These are phyloP conservation scores for Scleropages formosus DNA, from an alignment of 2,797 vertebrate species.

Conservation along the genomic window DNA sequence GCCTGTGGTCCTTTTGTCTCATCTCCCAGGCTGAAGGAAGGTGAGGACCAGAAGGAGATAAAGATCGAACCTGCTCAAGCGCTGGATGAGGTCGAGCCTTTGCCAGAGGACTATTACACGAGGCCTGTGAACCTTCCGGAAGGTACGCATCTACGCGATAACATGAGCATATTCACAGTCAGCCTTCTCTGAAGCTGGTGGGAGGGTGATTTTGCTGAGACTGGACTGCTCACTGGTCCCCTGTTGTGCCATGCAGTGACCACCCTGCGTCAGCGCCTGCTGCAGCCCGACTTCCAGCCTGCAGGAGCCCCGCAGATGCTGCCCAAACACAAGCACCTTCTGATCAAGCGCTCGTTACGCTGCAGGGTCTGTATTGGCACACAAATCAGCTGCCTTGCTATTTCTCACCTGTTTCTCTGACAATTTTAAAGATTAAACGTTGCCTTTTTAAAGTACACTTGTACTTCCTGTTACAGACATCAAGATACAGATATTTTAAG, in stretches of 20 bases:
- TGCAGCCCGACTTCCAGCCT: slow-evolving; percentile 95
- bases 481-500: too few relatives aligned
- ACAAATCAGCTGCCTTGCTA: too few relatives aligned
- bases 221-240: neutral
- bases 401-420: too few relatives aligned
- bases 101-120: slow-evolving; percentile 95
- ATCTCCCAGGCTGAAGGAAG: slow-evolving; percentile 84
- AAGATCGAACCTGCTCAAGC: slow-evolving; percentile 91
- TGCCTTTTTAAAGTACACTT: too few relatives aligned
- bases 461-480: too few relatives aligned
- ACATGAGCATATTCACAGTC: too few relatives aligned
- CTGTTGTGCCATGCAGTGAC: slow-evolving; percentile 73
- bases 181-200: neutral
- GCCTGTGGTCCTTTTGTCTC: neutral
- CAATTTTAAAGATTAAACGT: too few relatives aligned
- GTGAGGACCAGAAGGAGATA: slow-evolving; percentile 95
- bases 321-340: slow-evolving; percentile 94
- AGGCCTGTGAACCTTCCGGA: slow-evolving; percentile 91
- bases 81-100: slow-evolving; percentile 91
- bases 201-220: neutral
- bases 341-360: slow-evolving; percentile 95
- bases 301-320: slow-evolving; percentile 91
- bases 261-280: slow-evolving; percentile 88
- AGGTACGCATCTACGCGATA: slow-evolving; percentile 61
- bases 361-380: slow-evolving; percentile 77